Base-by-base conservation (phyloP, 2,888 invertebrate species). In the Drosophila rellima region DNA sequence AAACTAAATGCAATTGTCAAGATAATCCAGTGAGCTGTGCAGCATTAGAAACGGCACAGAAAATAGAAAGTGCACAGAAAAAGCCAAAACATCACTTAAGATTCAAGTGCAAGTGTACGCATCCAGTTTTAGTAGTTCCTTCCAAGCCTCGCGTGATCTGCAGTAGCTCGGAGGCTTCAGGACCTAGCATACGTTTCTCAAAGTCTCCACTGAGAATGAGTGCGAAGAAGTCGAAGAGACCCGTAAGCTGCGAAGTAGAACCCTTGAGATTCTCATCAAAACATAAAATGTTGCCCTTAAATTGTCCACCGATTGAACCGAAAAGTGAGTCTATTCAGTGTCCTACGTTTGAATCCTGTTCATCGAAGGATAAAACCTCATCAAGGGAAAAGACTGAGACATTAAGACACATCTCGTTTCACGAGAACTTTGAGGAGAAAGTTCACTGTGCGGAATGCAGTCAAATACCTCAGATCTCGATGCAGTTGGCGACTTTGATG, bases 81-180 rank as follows among this genome's bases (percentile, higher is more conserved):
- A n/a, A 5, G 6, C 1, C 13, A 20, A 54, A 26, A 18, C 4
- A 18, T 3, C 8, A 13, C 0, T 10, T 17, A 1, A 45, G 15
- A 23, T 40, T 23, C 15, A 35, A 11, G 8, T 59, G 31, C 37
- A 65, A 44, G 5, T 54, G 18, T 11, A 42, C 45, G 10, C 15
- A 26, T 3, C 74, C 74, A 1, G 10, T 60, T 8, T 26, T 74
- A 1, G 69, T 74, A 3, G 74, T 74, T 18, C 73, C 37, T 2
- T 40, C 73, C 1, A 39, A 10, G 0, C 13, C 11, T 0, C 13
- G 31, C 1, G 1, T 35, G 1, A 29, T 2, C 0, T 3, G 31
- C 31, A 40, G 10, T 4, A 54, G 31, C 0, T 17, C 4, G 29
- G 11, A 40, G 3, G 13, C 0, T 0, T 0, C 13, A 5, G 31